Conservation (phyloP, 2,888 invertebrate species). For the Nephrotoma appendiculata region DNA sequence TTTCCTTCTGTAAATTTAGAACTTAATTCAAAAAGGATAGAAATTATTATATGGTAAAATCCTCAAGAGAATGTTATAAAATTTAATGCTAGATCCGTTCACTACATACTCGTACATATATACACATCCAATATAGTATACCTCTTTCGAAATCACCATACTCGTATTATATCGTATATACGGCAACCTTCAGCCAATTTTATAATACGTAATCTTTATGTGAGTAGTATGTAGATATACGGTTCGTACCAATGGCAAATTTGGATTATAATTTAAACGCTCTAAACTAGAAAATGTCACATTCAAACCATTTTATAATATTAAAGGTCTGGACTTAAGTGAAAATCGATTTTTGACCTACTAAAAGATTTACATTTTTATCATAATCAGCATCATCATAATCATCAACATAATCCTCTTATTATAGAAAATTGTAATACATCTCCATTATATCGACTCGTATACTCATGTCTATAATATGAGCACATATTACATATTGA, state of each 20-base stretch:
- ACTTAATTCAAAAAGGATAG: neutral
- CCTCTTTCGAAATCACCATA: too few relatives aligned
- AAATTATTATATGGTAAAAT: neutral
- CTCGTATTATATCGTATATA: too few relatives aligned
- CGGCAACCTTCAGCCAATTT: too few relatives aligned
- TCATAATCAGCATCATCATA: neutral
- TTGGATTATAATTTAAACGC: too few relatives aligned
- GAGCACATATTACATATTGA: too few relatives aligned
- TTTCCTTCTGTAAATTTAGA: neutral
- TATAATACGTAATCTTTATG: too few relatives aligned
- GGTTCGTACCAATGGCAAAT: too few relatives aligned
- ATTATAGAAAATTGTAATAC: neutral
- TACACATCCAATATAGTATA: neutral
- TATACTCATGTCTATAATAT: too few relatives aligned
- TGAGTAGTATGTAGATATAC: too few relatives aligned
- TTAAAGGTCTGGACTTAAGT: neutral
- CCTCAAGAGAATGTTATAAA: neutral
- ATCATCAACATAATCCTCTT: neutral
- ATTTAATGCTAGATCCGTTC: neutral
- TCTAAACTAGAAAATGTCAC: too few relatives aligned
- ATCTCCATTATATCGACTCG: too few relatives aligned
- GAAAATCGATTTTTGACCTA: neutral
- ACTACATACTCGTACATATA: neutral
- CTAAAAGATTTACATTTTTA: neutral
- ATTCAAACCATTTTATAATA: too few relatives aligned